A percentile compares a stretch with the other conserved stretches of the same genome.
Evolutionary conservation across 2,113 vertebrate genomes (phyloP).

Genomic region (Sapayoa aenigma): DNA sequence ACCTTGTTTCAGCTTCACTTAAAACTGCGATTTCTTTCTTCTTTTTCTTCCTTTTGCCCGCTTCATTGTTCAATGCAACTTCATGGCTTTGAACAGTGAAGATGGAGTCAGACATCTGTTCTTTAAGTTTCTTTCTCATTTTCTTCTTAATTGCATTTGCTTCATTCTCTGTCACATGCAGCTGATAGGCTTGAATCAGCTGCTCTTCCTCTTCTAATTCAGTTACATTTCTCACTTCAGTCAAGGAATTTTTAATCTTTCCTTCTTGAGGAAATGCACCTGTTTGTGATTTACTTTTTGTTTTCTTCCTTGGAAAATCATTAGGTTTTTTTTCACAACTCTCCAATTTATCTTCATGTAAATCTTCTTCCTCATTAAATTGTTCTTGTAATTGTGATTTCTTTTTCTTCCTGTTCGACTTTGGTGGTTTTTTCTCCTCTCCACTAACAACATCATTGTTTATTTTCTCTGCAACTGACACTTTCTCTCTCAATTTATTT

Average conservation of each 20-base stretch:
- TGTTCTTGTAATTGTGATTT: slow-evolving; percentile 52
- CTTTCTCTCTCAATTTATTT: slow-evolving; percentile 75
- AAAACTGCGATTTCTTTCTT: slow-evolving; percentile 66
- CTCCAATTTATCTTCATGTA: slow-evolving; percentile 30
- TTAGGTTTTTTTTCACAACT: slow-evolving; percentile 38
- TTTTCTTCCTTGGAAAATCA: slow-evolving; percentile 43
- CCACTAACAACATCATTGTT: slow-evolving; percentile 67
- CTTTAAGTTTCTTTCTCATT: slow-evolving; percentile 75
- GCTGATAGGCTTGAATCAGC: slow-evolving; percentile 81
- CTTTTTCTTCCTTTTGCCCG: slow-evolving; percentile 87
- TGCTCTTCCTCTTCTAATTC: slow-evolving; percentile 75
- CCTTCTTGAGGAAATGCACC: slow-evolving; percentile 54
- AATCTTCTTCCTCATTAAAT: slow-evolving; percentile 53
- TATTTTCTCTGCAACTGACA: slow-evolving; percentile 70
- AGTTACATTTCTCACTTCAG: slow-evolving; percentile 37
- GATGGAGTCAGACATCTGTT: slow-evolving; percentile 66
- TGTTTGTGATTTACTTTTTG: slow-evolving; percentile 52
- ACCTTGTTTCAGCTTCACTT: slow-evolving; percentile 81
- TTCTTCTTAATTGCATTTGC: slow-evolving; percentile 77
- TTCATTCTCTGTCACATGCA: slow-evolving; percentile 82
- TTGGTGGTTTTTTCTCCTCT: slow-evolving; percentile 62
- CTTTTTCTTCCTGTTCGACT: slow-evolving; percentile 72
- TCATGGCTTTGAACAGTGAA: slow-evolving; percentile 57
- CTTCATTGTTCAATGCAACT: slow-evolving; percentile 74
- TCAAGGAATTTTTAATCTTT: slow-evolving; percentile 69